These are phyloP conservation scores for Patella pellucida DNA, from an alignment of 2,888 invertebrate species.

Conservation along the genomic window DNA sequence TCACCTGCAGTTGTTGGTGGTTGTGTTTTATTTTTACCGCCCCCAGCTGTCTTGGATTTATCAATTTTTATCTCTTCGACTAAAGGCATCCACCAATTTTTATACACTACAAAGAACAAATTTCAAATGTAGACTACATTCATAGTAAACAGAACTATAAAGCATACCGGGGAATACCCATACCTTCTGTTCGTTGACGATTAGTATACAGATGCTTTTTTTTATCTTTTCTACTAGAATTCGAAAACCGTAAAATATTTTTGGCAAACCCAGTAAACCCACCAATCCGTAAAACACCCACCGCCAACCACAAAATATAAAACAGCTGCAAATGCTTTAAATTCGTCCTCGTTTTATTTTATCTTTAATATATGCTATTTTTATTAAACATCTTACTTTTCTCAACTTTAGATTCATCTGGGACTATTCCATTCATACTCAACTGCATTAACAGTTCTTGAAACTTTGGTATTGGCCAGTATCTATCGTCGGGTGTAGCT, in stretches of 20 bases:
- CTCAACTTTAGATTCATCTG: slow-evolving; percentile 39
- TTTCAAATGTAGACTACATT: neutral
- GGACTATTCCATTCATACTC: slow-evolving; percentile 46
- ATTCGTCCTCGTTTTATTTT: no score
- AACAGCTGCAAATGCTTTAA: no score
- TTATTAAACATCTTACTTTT: slow-evolving; percentile 28
- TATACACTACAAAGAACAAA: slow-evolving; percentile 37
- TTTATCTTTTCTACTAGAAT: no score
- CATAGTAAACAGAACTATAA: neutral
- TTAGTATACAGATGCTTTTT: neutral
- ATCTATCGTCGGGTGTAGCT: slow-evolving; percentile 34
- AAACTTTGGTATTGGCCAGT: slow-evolving; percentile 58
- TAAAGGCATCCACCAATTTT: slow-evolving; percentile 55
- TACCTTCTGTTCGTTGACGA: neutral
- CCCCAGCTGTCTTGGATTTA: slow-evolving; percentile 25
- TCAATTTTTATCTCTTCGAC: slow-evolving; percentile 43
- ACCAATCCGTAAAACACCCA: no score
- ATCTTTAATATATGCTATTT: no score
- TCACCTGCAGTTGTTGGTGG: neutral
- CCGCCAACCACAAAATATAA: no score
- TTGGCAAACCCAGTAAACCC: no score
- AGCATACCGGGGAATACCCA: neutral
- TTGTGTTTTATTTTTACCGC: neutral
- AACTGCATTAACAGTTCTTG: slow-evolving; percentile 60
- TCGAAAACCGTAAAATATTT: no score